Evolutionary conservation across 2,113 vertebrate genomes (phyloP), one percentile per base, ranked within the genome.

Genomic region (Amphilophus citrinellus): DNA sequence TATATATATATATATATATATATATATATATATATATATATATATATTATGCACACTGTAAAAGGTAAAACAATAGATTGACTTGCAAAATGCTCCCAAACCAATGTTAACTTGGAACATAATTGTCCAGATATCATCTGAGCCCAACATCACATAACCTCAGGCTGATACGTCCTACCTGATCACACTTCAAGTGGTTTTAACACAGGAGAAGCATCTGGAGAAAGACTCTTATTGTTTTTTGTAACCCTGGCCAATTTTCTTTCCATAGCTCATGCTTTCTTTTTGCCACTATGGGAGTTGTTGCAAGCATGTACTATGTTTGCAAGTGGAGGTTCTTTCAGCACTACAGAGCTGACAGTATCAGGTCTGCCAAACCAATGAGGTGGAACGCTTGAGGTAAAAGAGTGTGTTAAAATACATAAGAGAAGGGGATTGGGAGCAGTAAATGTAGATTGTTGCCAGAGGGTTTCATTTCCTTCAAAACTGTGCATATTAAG

Each of bases 321-420:
- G 61, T 73, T 58, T 82, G 27, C 35, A 39, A 73, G 39, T 22
- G 14, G 35, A 71, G 24, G 30, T 24, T 61, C 15, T 61, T 61
- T 66, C 75, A 73, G 20, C 59, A 17, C 20, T 30, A 44, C 22
- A 18, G 58, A 59, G 30, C 78, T 73, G 86, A 84, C 27, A 13
- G 47, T 44, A 56, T 50, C 32, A 50, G 50, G 60, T 35, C 71
- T 78, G 71, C 59, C 68, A 66, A 37, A 50, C 59, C 56, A 66
- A 76, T 65, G 82, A 73, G 50, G 82, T 10, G 6, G 37, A 83
- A 77, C 50, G 61, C 47, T 56, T 62, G 65, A 80, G 75, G 47
- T 77, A 80, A 83, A 73, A 73, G 66, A 85, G 80, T 68, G 78
- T 76, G 60, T 77, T 62, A 47, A 82, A 77, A 82, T 75, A 79